These are phyloP conservation scores for Liopterus haemorrhoidalis DNA, from an alignment of 2,888 invertebrate genomes.

Conservation along the genomic window DNA sequence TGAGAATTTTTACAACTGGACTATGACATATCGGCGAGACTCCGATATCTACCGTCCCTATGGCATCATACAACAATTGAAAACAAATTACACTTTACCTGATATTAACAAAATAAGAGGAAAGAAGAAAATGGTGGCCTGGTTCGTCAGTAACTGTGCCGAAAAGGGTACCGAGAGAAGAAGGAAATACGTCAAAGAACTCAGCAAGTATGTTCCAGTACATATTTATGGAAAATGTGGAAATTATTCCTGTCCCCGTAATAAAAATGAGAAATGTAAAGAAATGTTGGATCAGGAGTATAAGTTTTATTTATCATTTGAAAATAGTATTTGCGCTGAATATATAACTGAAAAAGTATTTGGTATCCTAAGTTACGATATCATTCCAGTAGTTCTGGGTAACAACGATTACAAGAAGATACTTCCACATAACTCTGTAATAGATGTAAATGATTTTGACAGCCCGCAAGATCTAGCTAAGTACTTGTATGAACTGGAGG, in stretches of 20 bases:
- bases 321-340: slow-evolving; percentile 29
- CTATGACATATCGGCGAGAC: slow-evolving; percentile 53
- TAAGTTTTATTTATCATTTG: slow-evolving; percentile 30
- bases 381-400: slow-evolving; percentile 30
- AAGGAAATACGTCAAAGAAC: slow-evolving; percentile 44
- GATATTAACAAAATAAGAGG: slow-evolving; percentile 25
- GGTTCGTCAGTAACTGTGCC: slow-evolving; percentile 45
- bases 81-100: slow-evolving; percentile 31
- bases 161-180: slow-evolving; percentile 41
- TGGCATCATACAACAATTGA: slow-evolving; percentile 28
- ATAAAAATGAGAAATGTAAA: slow-evolving; percentile 44
- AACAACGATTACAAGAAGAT: slow-evolving; percentile 21
- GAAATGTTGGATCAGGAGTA: slow-evolving; percentile 44
- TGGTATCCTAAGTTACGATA: slow-evolving; percentile 17
- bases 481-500: slow-evolving; percentile 23
- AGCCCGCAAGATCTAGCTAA: slow-evolving; percentile 22
- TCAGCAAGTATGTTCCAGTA: slow-evolving; percentile 53
- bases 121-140: slow-evolving; percentile 50
- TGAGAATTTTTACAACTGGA: slow-evolving; percentile 50
- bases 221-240: slow-evolving; percentile 63
- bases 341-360: slow-evolving; percentile 31
- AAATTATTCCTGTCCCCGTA: slow-evolving; percentile 37
- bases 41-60: slow-evolving; percentile 44
- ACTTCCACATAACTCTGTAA: slow-evolving; percentile 27
- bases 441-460: slow-evolving; percentile 25